Evolutionary conservation across 2,888 invertebrate genomes (phyloP).

Genomic region (Meloe dianella): DNA sequence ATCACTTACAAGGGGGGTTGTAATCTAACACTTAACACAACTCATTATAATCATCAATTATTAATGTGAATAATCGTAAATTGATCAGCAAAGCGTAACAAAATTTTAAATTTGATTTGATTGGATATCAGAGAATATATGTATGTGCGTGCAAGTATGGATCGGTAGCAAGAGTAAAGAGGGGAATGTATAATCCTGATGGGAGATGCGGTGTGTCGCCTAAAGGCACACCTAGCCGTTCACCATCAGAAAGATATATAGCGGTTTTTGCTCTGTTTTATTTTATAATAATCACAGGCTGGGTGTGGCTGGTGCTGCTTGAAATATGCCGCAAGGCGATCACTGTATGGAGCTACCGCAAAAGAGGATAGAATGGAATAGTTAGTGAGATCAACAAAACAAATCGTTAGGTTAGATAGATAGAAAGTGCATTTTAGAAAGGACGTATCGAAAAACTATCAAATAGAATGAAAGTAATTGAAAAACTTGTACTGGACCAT

Average conservation of each 20-base stretch:
- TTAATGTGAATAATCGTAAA: not conserved
- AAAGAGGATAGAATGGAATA: not conserved
- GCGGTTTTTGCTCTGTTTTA: constrained; percentile 32
- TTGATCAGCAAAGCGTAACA: not conserved
- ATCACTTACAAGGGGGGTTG: constrained; percentile 23
- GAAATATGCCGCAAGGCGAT: constrained; percentile 11
- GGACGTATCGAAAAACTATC: constrained; percentile 3
- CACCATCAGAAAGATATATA: constrained; percentile 21
- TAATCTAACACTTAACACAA: constrained; percentile 24
- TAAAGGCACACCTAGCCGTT: constrained; percentile 22
- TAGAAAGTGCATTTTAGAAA: constrained; percentile 10
- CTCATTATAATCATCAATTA: constrained; percentile 27
- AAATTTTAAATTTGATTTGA: not conserved
- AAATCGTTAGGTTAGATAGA: not conserved
- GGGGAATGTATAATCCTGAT: constrained; percentile 20
- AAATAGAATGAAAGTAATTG: constrained; percentile 2
- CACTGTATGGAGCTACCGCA: constrained; percentile 9
- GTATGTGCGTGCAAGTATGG: constrained; percentile 20
- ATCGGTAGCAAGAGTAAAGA: constrained; percentile 24
- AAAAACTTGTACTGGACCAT: not conserved
- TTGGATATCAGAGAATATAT: not conserved
- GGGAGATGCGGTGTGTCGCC: constrained; percentile 30
- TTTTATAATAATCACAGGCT: constrained; percentile 17
- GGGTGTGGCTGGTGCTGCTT: constrained; percentile 12
- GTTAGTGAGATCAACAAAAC: not conserved